phyloP scores from a whole-genome alignment of 1,140 invertebrate genomes.

The Bombus huntii region DNA sequence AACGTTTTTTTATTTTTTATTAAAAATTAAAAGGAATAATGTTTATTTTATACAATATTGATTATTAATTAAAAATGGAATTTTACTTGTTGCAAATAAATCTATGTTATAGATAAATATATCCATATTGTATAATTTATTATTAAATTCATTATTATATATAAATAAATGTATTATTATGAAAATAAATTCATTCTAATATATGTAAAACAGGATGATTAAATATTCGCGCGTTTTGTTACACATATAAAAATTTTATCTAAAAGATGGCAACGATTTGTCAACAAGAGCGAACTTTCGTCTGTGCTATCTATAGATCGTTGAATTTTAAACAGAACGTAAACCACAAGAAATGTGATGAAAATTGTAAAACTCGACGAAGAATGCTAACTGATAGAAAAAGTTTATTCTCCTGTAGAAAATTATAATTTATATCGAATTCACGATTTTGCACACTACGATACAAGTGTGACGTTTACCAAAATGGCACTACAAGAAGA shows the following conservation, averaged over 20 bases:
- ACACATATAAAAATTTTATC: constrained; percentile 42
- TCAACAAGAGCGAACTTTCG: constrained; percentile 64
- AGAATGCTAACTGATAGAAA: constrained; percentile 45
- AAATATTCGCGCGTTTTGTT: constrained; percentile 36
- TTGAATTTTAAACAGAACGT: constrained; percentile 16
- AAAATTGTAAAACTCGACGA: constrained; percentile 14
- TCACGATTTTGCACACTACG: constrained; percentile 2
- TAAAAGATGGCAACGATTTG: constrained; percentile 69
- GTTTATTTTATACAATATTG: not conserved
- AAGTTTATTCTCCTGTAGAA: not conserved
- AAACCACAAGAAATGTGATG: constrained; percentile 23
- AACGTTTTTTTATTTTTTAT: not conserved
- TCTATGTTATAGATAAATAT: not conserved
- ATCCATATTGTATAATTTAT: not conserved
- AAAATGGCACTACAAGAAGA: constrained; percentile 85
- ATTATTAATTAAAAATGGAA: not conserved
- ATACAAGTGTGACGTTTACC: constrained; percentile 55
- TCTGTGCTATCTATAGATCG: constrained; percentile 38
- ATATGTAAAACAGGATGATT: not conserved
- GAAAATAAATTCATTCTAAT: not conserved
- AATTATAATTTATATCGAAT: constrained; percentile 43
- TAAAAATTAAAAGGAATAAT: not conserved
- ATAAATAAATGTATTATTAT: not conserved
- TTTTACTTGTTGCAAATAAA: too few relatives aligned
- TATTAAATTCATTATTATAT: not conserved